A percentile compares a stretch with the other conserved stretches of the same genome.
Conservation (phyloP, 2,888 invertebrate species). For the Acholoe squamosa region DNA sequence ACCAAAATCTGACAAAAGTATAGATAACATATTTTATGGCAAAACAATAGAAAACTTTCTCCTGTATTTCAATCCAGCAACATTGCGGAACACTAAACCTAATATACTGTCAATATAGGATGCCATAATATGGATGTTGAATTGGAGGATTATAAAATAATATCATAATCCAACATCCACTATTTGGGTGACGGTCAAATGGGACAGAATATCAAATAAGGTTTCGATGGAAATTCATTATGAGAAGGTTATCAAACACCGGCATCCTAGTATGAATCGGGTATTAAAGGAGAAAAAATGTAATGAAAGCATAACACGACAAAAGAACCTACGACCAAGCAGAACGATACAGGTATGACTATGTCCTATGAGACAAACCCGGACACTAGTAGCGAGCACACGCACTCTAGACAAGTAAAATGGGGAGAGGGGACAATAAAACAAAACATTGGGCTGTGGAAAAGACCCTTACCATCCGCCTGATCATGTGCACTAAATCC, state of each 20-base stretch:
- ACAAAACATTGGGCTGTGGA: constrained; percentile 9
- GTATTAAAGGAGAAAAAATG: neutral
- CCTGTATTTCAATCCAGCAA: too few relatives aligned
- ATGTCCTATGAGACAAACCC: neutral
- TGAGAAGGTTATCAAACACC: neutral
- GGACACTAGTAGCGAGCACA: neutral
- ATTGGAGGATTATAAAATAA: too few relatives aligned
- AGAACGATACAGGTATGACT: neutral
- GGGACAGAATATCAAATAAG: too few relatives aligned
- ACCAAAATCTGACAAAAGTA: too few relatives aligned
- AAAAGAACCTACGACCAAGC: neutral
- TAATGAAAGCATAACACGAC: neutral
- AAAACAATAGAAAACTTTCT: too few relatives aligned
- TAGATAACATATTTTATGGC: too few relatives aligned
- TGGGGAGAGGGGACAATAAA: neutral
- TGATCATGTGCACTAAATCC: constrained; percentile 54
- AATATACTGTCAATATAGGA: too few relatives aligned
- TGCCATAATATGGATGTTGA: too few relatives aligned
- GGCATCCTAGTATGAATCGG: neutral
- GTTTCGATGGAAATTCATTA: too few relatives aligned
- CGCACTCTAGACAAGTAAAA: neutral
- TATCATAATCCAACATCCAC: too few relatives aligned
- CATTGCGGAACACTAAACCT: too few relatives aligned
- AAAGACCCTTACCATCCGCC: constrained; percentile 52
- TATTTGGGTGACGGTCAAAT: too few relatives aligned